These are phyloP conservation scores for Silurus lanzhouensis DNA, from an alignment of 2,797 vertebrate species.

Conservation along the genomic window DNA sequence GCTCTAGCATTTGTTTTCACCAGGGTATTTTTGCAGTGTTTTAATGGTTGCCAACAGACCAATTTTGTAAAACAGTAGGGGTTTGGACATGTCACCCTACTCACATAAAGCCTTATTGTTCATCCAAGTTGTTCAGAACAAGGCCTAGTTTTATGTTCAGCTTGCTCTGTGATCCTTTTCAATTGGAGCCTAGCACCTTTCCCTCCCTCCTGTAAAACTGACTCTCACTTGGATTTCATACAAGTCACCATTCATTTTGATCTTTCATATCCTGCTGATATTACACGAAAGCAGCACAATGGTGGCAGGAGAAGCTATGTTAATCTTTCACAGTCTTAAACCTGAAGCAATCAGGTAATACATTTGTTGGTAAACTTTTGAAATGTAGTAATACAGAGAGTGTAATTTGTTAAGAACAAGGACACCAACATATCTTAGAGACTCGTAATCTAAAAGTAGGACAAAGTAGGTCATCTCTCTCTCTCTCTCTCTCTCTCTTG, in stretches of 20 bases:
- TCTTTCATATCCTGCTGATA: slow-evolving; percentile 54
- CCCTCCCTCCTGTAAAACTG: slow-evolving; percentile 24
- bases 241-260: slow-evolving; percentile 74
- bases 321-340: slow-evolving; percentile 61
- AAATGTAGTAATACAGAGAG: slow-evolving; percentile 2
- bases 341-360: slow-evolving; percentile 54
- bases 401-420: not conserved
- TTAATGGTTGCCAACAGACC: not conserved
- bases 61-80: slow-evolving; percentile 6
- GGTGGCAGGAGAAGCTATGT: slow-evolving; percentile 60
- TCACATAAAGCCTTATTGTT: slow-evolving; percentile 27
- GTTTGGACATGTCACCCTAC: not conserved
- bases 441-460: not conserved
- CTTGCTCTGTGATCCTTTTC: slow-evolving; percentile 34
- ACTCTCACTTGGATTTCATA: slow-evolving; percentile 47
- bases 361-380: slow-evolving; percentile 51
- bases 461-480: slow-evolving; percentile 9
- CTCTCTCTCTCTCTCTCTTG: too few species aligned
- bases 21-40: not conserved
- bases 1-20: too few species aligned
- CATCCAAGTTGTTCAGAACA: slow-evolving; percentile 1
- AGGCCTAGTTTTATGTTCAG: slow-evolving; percentile 19
- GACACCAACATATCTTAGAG: not conserved
- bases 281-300: slow-evolving; percentile 65
- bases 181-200: slow-evolving; percentile 51